Evolutionary conservation across 2,888 invertebrate genomes (phyloP), one percentile per base, ranked within the genome.

Genomic region (Taphrorychus bicolor): DNA sequence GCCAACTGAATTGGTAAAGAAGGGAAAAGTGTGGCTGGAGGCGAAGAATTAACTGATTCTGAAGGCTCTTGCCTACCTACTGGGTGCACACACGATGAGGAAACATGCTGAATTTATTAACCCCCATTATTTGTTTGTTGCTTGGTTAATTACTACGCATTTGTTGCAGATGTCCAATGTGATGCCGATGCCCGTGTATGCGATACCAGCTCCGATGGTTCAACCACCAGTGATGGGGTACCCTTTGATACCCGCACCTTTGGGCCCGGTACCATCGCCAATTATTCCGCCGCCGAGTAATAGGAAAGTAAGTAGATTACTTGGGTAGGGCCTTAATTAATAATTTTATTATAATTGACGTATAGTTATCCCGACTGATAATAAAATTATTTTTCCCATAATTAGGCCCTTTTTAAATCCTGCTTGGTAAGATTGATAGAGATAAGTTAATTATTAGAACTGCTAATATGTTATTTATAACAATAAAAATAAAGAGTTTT

Each of bases 191-290:
- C 79, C 79, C 49, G 72, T 82, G 7, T 78, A 78, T 51, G 75
- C 79, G 2, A 52, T 78, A 22, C 79, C 78, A n/a, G 76, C 75
- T 41, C 76, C 78, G n/a, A 71, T 77, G 40, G 72, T 72, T n/a
- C 73, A 73, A 59, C 74, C 74, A n/a, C 76, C 75, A 53, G 61
- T 76, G 3, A 56, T 78, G 16, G 72, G 77, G 0, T 78, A 79
- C 45, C 81, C 81, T 2, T 63, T 82, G 51, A 81, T 82, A 41
- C 80, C 82, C 53, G 82, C 82, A 0, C 81, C 82, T 11, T 60
- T 82, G 48, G 81, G 80, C 16, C 72, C 78, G 9, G 75, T 82
- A 60, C 80, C 82, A 21, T 80, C 81, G 7, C 81, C 82, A 22
- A 74, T 79, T 41, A 80, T 80, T 59, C 78, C 76, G 32, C 74